These are phyloP conservation scores for Cebidichthys violaceus DNA, from an alignment of 2,113 vertebrate species.

Conservation along the genomic window DNA sequence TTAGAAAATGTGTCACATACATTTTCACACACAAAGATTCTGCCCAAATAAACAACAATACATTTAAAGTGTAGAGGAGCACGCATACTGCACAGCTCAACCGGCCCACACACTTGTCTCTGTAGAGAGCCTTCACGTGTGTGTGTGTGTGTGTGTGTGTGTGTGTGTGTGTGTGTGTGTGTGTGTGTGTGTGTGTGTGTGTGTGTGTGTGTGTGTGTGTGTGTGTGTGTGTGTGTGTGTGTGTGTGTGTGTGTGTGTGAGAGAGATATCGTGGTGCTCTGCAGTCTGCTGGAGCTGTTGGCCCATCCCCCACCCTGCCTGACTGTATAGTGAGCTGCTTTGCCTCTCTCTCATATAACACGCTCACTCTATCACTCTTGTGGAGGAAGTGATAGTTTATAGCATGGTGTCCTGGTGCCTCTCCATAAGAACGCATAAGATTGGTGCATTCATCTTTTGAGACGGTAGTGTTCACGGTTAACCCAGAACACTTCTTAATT, in stretches of 20 bases:
- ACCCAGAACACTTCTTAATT: neutral
- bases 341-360: neutral
- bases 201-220: constrained; percentile 10
- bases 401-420: neutral
- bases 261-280: constrained; percentile 47
- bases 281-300: constrained; percentile 55
- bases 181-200: constrained; percentile 2
- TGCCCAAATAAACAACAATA: constrained; percentile 1
- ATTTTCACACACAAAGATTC: neutral
- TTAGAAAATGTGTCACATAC: constrained; percentile 4
- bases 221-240: constrained; percentile 20
- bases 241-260: constrained; percentile 14
- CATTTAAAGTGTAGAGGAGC: neutral
- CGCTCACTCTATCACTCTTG: neutral
- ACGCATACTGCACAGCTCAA: neutral
- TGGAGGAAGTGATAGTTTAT: constrained; percentile 38
- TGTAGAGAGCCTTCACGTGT: constrained; percentile 31
- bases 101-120: constrained; percentile 28
- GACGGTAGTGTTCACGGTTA: neutral
- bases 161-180: constrained; percentile 18
- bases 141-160: constrained; percentile 21
- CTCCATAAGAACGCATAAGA: neutral
- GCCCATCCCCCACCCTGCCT: constrained; percentile 76
- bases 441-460: neutral
- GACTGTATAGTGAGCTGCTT: constrained; percentile 43